Evolutionary conservation across 2,888 invertebrate species (phyloP).

Genomic region (Agonopterix heracliana): DNA sequence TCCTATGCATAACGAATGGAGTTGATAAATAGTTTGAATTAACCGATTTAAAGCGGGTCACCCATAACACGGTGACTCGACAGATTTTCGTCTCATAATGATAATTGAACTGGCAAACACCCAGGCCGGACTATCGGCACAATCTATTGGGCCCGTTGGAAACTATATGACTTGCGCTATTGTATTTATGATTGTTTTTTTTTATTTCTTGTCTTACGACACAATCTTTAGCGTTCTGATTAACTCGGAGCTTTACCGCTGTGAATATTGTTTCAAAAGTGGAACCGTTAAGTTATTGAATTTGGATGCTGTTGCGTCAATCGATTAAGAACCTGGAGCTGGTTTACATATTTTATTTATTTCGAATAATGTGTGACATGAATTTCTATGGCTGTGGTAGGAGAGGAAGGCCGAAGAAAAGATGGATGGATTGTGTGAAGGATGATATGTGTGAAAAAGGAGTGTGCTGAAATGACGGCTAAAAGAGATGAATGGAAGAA

Average conservation of each 20-base stretch:
- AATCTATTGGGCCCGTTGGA: slow-evolving; percentile 62
- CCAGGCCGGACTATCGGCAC: slow-evolving; percentile 64
- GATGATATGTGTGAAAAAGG: too few relatives aligned
- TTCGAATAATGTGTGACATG: too few relatives aligned
- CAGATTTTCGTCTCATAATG: slow-evolving; percentile 64
- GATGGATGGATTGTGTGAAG: too few relatives aligned
- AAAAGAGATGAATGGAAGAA: too few relatives aligned
- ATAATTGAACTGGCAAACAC: slow-evolving; percentile 77
- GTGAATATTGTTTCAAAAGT: slow-evolving; percentile 36
- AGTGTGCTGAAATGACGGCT: too few relatives aligned
- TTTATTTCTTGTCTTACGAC: slow-evolving; percentile 64
- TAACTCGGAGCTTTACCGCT: slow-evolving; percentile 68
- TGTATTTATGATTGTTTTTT: slow-evolving; percentile 69
- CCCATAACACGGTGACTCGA: slow-evolving; percentile 68
- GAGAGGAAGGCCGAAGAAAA: too few relatives aligned
- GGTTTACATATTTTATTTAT: too few relatives aligned
- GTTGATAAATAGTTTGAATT: slow-evolving; percentile 76
- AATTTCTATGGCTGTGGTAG: too few relatives aligned
- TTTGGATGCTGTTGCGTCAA: slow-evolving; percentile 20
- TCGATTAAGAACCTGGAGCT: too few relatives aligned
- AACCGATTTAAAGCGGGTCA: slow-evolving; percentile 77
- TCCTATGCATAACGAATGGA: slow-evolving; percentile 73
- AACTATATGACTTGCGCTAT: slow-evolving; percentile 73
- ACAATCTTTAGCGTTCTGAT: slow-evolving; percentile 75
- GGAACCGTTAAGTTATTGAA: slow-evolving; percentile 47